A percentile compares a stretch with the other conserved stretches of the same genome.
Evolutionary conservation across 2,113 vertebrate genomes (phyloP).

Genomic region (Nibea coibor): DNA sequence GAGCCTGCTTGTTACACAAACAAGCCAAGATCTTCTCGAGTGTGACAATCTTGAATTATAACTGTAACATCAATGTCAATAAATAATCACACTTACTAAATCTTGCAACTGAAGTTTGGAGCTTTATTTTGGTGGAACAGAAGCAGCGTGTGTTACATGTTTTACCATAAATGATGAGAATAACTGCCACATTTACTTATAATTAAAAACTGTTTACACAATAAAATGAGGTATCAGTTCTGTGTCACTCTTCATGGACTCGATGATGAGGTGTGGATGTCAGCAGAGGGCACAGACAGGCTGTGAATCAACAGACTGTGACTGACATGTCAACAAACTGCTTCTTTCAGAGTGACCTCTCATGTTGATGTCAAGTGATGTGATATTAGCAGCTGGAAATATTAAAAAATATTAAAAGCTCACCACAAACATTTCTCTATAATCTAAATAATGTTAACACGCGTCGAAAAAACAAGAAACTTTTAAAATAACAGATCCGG

Average conservation of each 20-base stretch:
- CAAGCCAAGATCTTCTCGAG: too few species aligned
- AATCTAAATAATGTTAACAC: not conserved
- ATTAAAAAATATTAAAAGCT: not conserved
- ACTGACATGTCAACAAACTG: not conserved
- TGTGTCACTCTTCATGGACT: not conserved
- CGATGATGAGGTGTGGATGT: not conserved
- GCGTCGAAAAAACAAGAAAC: fast-evolving
- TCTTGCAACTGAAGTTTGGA: too few species aligned
- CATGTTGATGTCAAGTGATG: not conserved
- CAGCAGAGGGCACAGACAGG: too few species aligned
- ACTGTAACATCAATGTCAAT: too few species aligned
- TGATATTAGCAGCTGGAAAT: not conserved
- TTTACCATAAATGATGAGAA: not conserved
- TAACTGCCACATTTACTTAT: not conserved
- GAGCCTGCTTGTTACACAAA: too few species aligned
- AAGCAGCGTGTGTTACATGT: too few species aligned
- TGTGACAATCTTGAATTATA: too few species aligned
- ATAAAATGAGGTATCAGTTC: not conserved
- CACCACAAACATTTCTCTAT: fast-evolving
- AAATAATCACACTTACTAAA: too few species aligned
- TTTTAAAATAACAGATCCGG: not conserved
- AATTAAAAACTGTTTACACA: not conserved
- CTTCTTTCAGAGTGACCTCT: too few species aligned
- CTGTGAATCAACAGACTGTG: too few species aligned
- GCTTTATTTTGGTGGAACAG: too few species aligned